These are phyloP conservation scores for Anoncus sp. DNA, from an alignment of 2,888 invertebrate genomes.

Conservation along the genomic window DNA sequence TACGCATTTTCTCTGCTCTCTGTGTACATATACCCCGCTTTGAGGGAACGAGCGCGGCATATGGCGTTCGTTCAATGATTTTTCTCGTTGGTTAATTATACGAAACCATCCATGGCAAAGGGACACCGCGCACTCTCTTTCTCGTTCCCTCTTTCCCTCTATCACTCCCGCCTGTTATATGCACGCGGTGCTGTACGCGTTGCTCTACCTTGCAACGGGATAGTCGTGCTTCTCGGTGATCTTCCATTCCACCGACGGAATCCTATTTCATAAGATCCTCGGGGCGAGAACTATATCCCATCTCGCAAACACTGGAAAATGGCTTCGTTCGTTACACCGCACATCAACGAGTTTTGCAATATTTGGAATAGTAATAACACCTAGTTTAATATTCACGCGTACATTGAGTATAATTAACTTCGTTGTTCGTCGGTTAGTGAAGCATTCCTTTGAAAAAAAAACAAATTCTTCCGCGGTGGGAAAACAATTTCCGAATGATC, in stretches of 20 bases:
- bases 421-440: neutral
- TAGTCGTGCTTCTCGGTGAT: constrained; percentile 17
- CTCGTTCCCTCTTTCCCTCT: constrained; percentile 14
- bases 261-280: constrained; percentile 41
- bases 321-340: neutral
- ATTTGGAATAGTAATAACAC: neutral
- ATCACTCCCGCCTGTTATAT: no score
- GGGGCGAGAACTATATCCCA: constrained; percentile 3
- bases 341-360: neutral
- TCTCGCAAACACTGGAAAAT: constrained; percentile 5
- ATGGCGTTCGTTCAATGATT: constrained; percentile 80
- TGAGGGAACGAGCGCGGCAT: constrained; percentile 74
- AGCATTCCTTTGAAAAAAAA: neutral
- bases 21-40: constrained; percentile 48
- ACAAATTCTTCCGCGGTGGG: neutral
- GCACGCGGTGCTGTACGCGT: no score
- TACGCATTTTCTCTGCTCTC: constrained; percentile 47
- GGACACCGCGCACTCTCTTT: constrained; percentile 66
- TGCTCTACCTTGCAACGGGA: constrained; percentile 17
- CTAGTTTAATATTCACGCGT: neutral
- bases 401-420: neutral
- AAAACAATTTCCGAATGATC: constrained; percentile 2
- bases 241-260: constrained; percentile 33
- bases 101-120: constrained; percentile 72
- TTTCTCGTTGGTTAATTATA: constrained; percentile 78